Conservation (phyloP, 2,797 vertebrate species). For the Sebastolobus alascanus region DNA sequence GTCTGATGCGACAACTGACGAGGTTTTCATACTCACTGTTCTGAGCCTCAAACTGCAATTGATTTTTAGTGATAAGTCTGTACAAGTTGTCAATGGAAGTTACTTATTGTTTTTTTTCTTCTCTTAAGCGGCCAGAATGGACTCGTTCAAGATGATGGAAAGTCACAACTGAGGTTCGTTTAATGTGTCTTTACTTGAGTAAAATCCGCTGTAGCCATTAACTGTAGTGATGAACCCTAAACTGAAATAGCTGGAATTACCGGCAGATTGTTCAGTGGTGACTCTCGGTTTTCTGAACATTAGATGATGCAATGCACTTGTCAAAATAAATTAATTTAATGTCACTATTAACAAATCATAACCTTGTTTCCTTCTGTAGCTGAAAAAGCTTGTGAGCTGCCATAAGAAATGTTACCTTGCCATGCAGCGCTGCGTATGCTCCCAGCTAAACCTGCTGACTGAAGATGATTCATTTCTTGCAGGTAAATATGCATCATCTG, state of each 20-base stretch:
- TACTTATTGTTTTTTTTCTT: not conserved
- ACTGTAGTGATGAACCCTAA: slow-evolving; percentile 63
- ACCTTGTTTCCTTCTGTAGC: not conserved
- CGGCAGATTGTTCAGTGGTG: slow-evolving; percentile 92
- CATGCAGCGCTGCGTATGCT: fast-evolving
- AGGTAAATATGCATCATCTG: not conserved
- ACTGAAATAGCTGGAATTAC: slow-evolving; percentile 91
- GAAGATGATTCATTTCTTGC: fast-evolving
- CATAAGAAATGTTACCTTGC: not conserved
- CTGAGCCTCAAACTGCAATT: slow-evolving; percentile 61
- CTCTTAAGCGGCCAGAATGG: not conserved
- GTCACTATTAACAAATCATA: not conserved
- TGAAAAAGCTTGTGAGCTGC: not conserved
- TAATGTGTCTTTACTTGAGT: not conserved
- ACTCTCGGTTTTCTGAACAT: slow-evolving; percentile 88
- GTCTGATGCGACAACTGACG: slow-evolving; percentile 88
- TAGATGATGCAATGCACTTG: fast-evolving
- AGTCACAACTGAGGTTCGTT: slow-evolving; percentile 14
- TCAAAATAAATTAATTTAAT: fast-evolving
- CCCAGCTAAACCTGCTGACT: not conserved
- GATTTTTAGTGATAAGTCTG: fast-evolving
- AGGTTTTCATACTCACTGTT: slow-evolving; percentile 72
- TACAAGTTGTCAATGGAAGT: fast-evolving
- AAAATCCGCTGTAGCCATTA: not conserved
- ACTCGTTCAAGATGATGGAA: fast-evolving